phyloP scores from a whole-genome alignment of 2,797 vertebrate species.

The Cryptoblepharus egeriae region DNA sequence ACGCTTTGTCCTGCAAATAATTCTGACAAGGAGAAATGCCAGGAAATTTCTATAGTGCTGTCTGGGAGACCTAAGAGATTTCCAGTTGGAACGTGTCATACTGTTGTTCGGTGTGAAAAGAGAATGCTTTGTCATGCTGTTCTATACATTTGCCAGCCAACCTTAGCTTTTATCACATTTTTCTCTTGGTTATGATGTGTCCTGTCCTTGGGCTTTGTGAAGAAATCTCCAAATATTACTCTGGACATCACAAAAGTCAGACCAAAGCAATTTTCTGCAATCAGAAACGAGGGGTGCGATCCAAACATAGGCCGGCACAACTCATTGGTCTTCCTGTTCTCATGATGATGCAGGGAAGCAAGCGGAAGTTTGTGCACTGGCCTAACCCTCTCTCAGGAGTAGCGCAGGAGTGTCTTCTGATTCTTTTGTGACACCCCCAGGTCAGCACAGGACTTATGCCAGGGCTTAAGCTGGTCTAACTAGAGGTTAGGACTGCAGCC shows the following conservation, averaged over 20 bases:
- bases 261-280: background rate
- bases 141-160: constrained; percentile 1
- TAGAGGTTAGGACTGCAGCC: too few relatives aligned
- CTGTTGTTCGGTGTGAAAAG: constrained; percentile 9
- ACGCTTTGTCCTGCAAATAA: constrained; percentile 23
- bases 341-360: too few relatives aligned
- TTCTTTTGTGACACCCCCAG: too few relatives aligned
- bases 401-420: too few relatives aligned
- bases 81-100: constrained; percentile 16
- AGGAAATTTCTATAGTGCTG: constrained; percentile 32
- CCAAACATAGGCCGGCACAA: too few relatives aligned
- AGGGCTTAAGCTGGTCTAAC: too few relatives aligned
- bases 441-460: too few relatives aligned
- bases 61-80: constrained; percentile 5
- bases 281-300: background rate
- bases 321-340: too few relatives aligned
- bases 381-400: too few relatives aligned
- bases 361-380: too few relatives aligned
- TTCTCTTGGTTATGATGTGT: background rate
- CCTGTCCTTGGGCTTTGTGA: background rate
- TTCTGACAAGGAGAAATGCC: constrained; percentile 38
- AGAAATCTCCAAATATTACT: background rate
- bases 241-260: fast-evolving
- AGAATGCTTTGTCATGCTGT: background rate
- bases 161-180: background rate